A percentile compares a stretch with the other conserved stretches of the same genome.
These are phyloP conservation scores for Heliangelus exortis DNA, from an alignment of 2,797 vertebrate genomes.

Conservation along the genomic window DNA sequence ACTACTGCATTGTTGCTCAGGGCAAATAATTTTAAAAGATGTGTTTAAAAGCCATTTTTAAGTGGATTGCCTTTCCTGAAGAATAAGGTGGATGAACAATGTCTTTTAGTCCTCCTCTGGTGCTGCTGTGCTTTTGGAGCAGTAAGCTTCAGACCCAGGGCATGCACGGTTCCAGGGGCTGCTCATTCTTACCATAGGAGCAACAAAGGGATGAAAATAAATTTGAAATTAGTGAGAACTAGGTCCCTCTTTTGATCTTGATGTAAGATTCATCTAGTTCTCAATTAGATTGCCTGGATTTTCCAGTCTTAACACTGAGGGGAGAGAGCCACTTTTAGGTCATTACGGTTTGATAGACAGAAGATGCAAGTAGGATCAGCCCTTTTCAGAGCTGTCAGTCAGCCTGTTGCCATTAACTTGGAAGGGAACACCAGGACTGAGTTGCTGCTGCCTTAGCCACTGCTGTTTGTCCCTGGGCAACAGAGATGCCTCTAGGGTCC, in stretches of 20 bases:
- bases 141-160: not conserved
- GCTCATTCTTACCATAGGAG: not conserved
- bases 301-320: not conserved
- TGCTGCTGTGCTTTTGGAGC: not conserved
- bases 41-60: not conserved
- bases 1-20: not conserved
- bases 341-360: not conserved
- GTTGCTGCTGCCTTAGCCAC: not conserved
- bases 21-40: not conserved
- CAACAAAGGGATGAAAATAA: not conserved
- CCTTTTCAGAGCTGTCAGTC: not conserved
- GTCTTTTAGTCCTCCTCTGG: not conserved
- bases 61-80: not conserved
- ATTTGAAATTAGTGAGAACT: not conserved
- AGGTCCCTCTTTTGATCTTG: not conserved
- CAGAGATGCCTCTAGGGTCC: not conserved
- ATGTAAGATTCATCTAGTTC: rapidly evolving
- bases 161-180: not conserved
- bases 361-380: not conserved
- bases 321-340: not conserved
- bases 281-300: not conserved
- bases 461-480: not conserved
- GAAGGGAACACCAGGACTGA: not conserved
- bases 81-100: not conserved
- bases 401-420: not conserved